These are phyloP conservation scores for Pterois miles DNA, from an alignment of 2,797 vertebrate genomes.

Conservation along the genomic window DNA sequence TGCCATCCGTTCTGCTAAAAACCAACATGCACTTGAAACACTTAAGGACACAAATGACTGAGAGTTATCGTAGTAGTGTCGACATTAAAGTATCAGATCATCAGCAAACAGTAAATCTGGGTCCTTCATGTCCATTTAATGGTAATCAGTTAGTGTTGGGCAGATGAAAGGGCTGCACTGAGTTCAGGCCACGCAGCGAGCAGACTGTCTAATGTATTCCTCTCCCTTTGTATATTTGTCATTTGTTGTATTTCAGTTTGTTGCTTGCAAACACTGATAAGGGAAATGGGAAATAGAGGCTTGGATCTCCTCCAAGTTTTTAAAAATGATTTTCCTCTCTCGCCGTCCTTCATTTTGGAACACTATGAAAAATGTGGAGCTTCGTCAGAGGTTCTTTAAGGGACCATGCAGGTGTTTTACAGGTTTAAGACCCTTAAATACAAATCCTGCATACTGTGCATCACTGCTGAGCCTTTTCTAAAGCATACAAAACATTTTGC, in stretches of 20 bases:
- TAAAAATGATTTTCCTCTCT: constrained; percentile 23
- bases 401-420: neutral
- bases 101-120: constrained; percentile 38
- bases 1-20: neutral
- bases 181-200: constrained; percentile 29
- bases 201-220: constrained; percentile 45
- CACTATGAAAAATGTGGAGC: neutral
- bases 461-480: neutral
- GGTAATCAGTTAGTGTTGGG: constrained; percentile 45
- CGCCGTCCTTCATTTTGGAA: constrained; percentile 32
- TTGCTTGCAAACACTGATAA: constrained; percentile 67
- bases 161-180: constrained; percentile 39
- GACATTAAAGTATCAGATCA: constrained; percentile 35
- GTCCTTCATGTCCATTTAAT: constrained; percentile 57
- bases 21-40: constrained; percentile 12
- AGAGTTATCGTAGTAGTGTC: neutral
- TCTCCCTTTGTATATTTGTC: constrained; percentile 50
- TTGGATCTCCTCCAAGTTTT: constrained; percentile 44
- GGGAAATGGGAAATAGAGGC: constrained; percentile 49
- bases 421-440: neutral
- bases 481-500: too few relatives aligned
- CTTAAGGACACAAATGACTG: neutral
- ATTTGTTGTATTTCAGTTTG: constrained; percentile 54
- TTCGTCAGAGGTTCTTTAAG: constrained; percentile 7
- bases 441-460: neutral